Conservation (phyloP, 2,888 invertebrate genomes). For the Clostera curtula region DNA sequence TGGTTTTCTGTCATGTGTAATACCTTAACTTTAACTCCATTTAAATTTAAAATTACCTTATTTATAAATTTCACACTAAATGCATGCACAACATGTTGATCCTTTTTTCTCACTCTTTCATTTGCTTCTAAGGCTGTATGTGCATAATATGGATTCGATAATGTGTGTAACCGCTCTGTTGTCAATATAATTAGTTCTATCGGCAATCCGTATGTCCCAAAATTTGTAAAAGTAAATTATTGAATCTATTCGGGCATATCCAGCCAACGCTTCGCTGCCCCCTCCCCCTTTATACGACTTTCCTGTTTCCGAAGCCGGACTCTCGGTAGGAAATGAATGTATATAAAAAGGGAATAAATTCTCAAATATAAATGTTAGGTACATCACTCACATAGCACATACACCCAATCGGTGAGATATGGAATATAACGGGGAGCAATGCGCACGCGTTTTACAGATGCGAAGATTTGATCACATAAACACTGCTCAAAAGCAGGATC, state of each 20-base stretch:
- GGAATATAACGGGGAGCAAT: conserved; percentile 41
- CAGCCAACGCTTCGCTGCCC: conserved; percentile 43
- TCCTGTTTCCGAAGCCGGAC: conserved; percentile 71
- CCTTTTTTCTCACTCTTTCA: conserved; percentile 21
- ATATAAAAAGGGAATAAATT: conserved; percentile 54
- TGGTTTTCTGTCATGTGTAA: not conserved
- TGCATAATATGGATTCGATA: conserved; percentile 11
- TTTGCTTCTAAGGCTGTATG: conserved; percentile 25
- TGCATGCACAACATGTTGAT: conserved; percentile 24
- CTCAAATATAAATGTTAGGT: conserved; percentile 70
- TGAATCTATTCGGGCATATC: conserved; percentile 18
- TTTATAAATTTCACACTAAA: conserved; percentile 11
- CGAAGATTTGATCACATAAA: conserved; percentile 54
- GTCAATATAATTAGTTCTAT: too few species aligned
- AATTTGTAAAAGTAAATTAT: conserved; percentile 6
- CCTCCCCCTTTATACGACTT: conserved; percentile 55
- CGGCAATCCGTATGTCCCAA: too few species aligned
- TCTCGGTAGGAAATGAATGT: conserved; percentile 59
- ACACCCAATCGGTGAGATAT: conserved; percentile 34
- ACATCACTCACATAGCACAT: conserved; percentile 73
- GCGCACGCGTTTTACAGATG: conserved; percentile 57
- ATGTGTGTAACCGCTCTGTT: too few species aligned
- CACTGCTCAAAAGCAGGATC: conserved; percentile 69
- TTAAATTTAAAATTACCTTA: conserved; percentile 10
- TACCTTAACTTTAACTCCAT: not conserved